Evolutionary conservation across 2,888 invertebrate species (phyloP), one percentile per base, ranked within the genome.

Genomic region (Hydrotaea diabolus): DNA sequence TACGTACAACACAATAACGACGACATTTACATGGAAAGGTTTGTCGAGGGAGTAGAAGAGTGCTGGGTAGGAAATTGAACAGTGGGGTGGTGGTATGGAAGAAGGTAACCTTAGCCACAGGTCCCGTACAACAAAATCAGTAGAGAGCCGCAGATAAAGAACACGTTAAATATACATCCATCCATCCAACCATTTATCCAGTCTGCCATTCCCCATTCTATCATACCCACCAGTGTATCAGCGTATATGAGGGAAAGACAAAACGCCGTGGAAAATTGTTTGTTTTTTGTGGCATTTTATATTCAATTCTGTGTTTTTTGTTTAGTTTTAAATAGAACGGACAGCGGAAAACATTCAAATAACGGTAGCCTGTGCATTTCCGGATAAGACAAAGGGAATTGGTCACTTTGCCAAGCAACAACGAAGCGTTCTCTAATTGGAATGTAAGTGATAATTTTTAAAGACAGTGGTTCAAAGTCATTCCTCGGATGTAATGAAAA

Each of bases 261-360:
- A 15, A 59, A 26, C 4, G 59, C 13, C 23, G 55, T 59, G 59
- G 59, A 59, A 59, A 55, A 55, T 64, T 64, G 31, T 31, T 4
- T 46, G 15, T 69, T 39, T 69, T 66, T 69, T 46, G 62, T 62
- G 31, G 62, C 43, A 23, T 46, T 43, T 69, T 31, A 62, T 69
- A 7, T 69, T 69, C 5, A 79, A 73, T 73, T 49, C 23, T 7
- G 69, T 69, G 39, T 19, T 46, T 69, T 69, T 31, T 43, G 43
- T 81, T 85, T 79, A 85, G 84, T 85, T 85, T 85, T 73, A 76
- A 57, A 69, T 62, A 62, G 79, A 77, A 62, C 66, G 69, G 39
- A 55, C 73, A 85, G 82, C 55, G 21, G 69, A 79, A 69, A 77
- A 76, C 79, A 82, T 77, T 81, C 55, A 57, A 78, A 43, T 19